These are phyloP conservation scores for Chrysomela aeneicollis DNA, from an alignment of 2,888 invertebrate species.

Conservation along the genomic window DNA sequence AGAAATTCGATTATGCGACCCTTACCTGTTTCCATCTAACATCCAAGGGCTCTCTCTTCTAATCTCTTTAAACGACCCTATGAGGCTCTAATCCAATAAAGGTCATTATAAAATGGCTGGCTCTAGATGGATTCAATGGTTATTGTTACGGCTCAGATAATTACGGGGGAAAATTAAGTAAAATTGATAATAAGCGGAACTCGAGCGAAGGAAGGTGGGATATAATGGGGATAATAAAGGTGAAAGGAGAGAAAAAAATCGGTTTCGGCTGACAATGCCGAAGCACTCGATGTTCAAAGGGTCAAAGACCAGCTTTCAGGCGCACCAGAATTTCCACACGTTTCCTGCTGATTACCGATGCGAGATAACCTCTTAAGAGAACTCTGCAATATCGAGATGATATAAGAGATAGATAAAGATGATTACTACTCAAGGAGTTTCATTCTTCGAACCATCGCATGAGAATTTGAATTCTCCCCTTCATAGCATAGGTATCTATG, in stretches of 20 bases:
- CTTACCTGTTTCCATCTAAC: constrained; percentile 49
- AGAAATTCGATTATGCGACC: constrained; percentile 52
- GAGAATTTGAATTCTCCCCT: no score
- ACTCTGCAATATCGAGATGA: neutral
- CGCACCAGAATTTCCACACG: neutral
- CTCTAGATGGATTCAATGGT: constrained; percentile 53
- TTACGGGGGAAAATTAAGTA: constrained; percentile 52
- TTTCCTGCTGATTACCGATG: constrained; percentile 4
- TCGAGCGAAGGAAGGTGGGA: constrained; percentile 48
- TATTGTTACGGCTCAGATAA: constrained; percentile 54
- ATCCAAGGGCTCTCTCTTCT: constrained; percentile 48
- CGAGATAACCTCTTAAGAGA: neutral
- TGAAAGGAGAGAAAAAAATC: constrained; percentile 45
- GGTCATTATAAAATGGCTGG: constrained; percentile 54
- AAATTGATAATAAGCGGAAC: constrained; percentile 54
- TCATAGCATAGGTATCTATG: no score
- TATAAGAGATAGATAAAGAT: no score
- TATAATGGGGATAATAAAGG: constrained; percentile 55
- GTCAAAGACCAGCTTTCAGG: constrained; percentile 8
- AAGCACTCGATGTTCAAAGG: constrained; percentile 18
- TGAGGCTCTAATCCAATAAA: constrained; percentile 55
- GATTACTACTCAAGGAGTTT: neutral
- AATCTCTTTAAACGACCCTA: constrained; percentile 54
- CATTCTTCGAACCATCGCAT: no score
- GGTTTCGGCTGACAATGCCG: constrained; percentile 29